Evolutionary conservation across 2,797 vertebrate genomes (phyloP).

Genomic region (Centroberyx gerrardi): DNA sequence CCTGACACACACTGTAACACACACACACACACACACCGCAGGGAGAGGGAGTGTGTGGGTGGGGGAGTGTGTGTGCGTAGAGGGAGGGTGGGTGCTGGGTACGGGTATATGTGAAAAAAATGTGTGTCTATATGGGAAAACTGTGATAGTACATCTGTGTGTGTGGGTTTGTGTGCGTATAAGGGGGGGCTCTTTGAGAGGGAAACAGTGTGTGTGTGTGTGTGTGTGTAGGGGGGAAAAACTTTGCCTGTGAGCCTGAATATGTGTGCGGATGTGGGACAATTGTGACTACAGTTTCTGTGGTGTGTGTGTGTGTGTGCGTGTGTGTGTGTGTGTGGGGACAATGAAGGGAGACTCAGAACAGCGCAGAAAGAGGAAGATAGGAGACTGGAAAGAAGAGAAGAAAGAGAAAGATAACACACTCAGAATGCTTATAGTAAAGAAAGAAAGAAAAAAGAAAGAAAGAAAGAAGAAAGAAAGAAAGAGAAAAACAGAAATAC

Average conservation of each 20-base stretch:
- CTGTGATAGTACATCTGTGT: slow-evolving; percentile 32
- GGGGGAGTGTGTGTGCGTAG: slow-evolving; percentile 53
- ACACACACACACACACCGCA: slow-evolving; percentile 62
- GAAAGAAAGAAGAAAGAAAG: slow-evolving; percentile 23
- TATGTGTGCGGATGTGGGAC: slow-evolving; percentile 17
- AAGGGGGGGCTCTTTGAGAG: slow-evolving; percentile 13
- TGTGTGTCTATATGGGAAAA: slow-evolving; percentile 51
- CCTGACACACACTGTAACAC: slow-evolving; percentile 64
- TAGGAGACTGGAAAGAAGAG: slow-evolving; percentile 43
- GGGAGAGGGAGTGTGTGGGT: neutral
- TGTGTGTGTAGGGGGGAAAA: neutral
- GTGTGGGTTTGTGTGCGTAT: slow-evolving; percentile 15
- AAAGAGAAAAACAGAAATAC: neutral
- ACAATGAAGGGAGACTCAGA: slow-evolving; percentile 37
- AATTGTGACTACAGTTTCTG: neutral
- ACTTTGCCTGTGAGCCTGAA: neutral
- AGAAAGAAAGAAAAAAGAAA: slow-evolving; percentile 8
- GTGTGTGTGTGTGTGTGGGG: neutral
- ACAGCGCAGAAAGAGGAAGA: slow-evolving; percentile 38
- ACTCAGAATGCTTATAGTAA: neutral
- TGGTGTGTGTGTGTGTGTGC: slow-evolving; percentile 2
- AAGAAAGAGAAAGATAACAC: slow-evolving; percentile 18
- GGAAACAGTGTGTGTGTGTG: neutral
- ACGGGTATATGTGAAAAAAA: slow-evolving; percentile 37
- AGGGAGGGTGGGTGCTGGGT: slow-evolving; percentile 43